Evolutionary conservation across 2,888 invertebrate genomes (phyloP).

Genomic region (Sceliomorpha sp.): DNA sequence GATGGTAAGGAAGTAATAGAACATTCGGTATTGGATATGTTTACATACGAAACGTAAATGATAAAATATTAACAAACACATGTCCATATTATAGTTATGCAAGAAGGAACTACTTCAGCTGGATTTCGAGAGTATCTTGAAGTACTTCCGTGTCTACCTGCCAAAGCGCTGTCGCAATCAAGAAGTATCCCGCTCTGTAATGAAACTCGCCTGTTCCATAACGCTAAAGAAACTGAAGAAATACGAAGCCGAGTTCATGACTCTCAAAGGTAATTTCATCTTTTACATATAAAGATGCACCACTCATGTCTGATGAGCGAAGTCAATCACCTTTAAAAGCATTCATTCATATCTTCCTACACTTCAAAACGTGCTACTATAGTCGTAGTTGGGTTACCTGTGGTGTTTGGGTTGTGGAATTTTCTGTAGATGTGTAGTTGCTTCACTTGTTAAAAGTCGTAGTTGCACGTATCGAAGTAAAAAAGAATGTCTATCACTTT

Average conservation of each 20-base stretch:
- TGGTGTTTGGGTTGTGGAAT: conserved; percentile 57
- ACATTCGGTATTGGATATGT: too few relatives aligned
- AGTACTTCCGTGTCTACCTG: conserved; percentile 97
- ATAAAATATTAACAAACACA: background rate
- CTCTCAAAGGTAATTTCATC: conserved; percentile 85
- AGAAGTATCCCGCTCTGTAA: conserved; percentile 92
- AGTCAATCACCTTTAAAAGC: background rate
- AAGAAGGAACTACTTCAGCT: conserved; percentile 94
- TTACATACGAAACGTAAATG: too few relatives aligned
- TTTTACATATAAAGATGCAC: conserved; percentile 74
- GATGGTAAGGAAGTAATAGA: conserved; percentile 84
- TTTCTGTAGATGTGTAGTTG: conserved; percentile 30
- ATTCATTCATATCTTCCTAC: conserved; percentile 21
- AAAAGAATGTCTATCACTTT: background rate
- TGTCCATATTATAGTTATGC: conserved; percentile 83
- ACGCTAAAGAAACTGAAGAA: conserved; percentile 97
- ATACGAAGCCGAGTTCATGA: conserved; percentile 94
- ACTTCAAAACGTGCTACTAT: conserved; percentile 14
- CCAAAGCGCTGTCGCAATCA: conserved; percentile 98
- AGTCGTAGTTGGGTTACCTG: conserved; percentile 6
- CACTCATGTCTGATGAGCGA: conserved; percentile 8
- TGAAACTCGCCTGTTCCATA: conserved; percentile 93
- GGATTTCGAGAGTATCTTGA: conserved; percentile 98
- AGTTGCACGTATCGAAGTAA: background rate
- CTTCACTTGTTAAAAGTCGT: conserved; percentile 7